A percentile compares a stretch with the other conserved stretches of the same genome.
Evolutionary conservation across 1,140 invertebrate genomes (phyloP).

Genomic region (Papilio machaon): DNA sequence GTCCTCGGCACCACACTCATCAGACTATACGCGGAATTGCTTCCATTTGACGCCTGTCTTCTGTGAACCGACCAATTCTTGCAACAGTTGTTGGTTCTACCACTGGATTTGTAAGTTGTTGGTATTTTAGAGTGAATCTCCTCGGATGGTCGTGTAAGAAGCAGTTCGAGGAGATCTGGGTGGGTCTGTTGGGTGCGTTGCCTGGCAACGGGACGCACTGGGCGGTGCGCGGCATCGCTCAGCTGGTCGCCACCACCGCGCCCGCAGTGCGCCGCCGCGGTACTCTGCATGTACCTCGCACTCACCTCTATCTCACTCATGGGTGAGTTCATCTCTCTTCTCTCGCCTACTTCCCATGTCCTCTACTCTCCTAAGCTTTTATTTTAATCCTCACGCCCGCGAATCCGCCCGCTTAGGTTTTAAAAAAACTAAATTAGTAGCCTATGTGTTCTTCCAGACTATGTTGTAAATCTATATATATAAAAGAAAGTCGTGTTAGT

Average conservation of each 20-base stretch:
- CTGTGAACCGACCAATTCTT: too few species aligned
- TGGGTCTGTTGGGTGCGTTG: slow-evolving; percentile 91
- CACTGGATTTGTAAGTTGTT: too few species aligned
- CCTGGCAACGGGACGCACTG: slow-evolving; percentile 81
- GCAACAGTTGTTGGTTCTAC: too few species aligned
- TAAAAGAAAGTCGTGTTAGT: too few species aligned
- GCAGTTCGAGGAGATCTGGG: slow-evolving; percentile 97
- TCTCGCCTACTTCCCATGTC: too few species aligned
- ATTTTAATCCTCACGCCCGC: too few species aligned
- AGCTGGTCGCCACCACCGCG: slow-evolving; percentile 61
- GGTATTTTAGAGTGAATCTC: slow-evolving; percentile 82
- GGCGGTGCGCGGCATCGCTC: slow-evolving; percentile 78
- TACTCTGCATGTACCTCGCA: slow-evolving; percentile 49
- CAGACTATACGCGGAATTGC: neutral
- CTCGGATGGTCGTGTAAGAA: slow-evolving; percentile 91
- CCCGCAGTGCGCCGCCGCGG: slow-evolving; percentile 42
- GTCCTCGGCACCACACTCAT: too few species aligned
- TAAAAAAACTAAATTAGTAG: too few species aligned
- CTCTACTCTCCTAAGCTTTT: neutral
- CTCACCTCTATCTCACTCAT: slow-evolving; percentile 27
- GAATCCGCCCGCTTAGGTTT: too few species aligned
- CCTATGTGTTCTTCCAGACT: too few species aligned
- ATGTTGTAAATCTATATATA: too few species aligned
- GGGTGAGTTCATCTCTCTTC: slow-evolving; percentile 48
- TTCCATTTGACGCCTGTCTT: too few species aligned